phyloP scores from a whole-genome alignment of 2,797 vertebrate genomes.

The Mallotus villosus region DNA sequence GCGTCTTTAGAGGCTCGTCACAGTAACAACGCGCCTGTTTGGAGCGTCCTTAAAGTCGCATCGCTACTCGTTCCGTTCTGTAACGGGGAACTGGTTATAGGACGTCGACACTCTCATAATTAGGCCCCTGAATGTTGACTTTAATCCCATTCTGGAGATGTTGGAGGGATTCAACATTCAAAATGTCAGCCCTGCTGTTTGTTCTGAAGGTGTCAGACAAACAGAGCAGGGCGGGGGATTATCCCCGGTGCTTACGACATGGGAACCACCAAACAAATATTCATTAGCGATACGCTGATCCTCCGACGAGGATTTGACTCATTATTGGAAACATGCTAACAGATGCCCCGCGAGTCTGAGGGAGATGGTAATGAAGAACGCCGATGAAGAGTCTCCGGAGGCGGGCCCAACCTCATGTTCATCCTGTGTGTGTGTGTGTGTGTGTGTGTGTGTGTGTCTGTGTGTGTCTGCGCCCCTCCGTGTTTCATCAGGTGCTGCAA shows the following conservation, averaged over 20 bases:
- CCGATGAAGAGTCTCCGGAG: constrained; percentile 34
- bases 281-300: constrained; percentile 2
- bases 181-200: too few species aligned
- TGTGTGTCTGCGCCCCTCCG: constrained; percentile 8
- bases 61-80: constrained; percentile 2
- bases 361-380: constrained; percentile 69
- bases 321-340: constrained; percentile 60
- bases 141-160: too few species aligned
- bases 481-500: constrained; percentile 50
- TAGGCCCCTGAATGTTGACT: not conserved
- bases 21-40: not conserved
- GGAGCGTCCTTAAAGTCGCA: not conserved
- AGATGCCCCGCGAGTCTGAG: constrained; percentile 55
- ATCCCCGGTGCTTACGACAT: constrained; percentile 37
- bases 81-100: not conserved
- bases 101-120: constrained; percentile 32
- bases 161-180: too few species aligned
- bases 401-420: constrained; percentile 45
- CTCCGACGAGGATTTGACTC: constrained; percentile 40
- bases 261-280: constrained; percentile 49
- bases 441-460: constrained; percentile 6
- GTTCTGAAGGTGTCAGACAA: constrained; percentile 32
- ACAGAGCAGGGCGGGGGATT: constrained; percentile 20
- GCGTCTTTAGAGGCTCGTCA: constrained; percentile 1
- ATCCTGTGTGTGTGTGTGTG: constrained; percentile 11